Conservation (phyloP, 2,888 invertebrate species). For the Aleiodes testaceus region DNA sequence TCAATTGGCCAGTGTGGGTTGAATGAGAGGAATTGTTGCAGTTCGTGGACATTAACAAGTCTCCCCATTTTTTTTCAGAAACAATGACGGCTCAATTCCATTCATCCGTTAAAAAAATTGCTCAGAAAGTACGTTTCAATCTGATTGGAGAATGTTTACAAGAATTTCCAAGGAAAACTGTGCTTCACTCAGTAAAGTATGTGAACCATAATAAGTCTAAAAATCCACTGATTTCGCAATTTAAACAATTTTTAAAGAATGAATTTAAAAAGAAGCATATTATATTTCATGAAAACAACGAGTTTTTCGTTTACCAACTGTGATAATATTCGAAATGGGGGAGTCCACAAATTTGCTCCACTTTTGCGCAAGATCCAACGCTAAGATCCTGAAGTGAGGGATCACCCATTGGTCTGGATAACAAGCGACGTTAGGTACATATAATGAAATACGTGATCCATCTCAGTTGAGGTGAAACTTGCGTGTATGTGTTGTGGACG, state of each 20-base stretch:
- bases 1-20: constrained; percentile 12
- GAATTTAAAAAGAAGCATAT: too few species aligned
- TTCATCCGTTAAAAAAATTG: too few species aligned
- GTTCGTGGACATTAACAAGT: too few species aligned
- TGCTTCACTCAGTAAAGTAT: too few species aligned
- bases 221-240: too few species aligned
- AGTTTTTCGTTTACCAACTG: background rate
- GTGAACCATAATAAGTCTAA: too few species aligned
- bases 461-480: constrained; percentile 60
- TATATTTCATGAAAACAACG: too few species aligned
- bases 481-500: constrained; percentile 30
- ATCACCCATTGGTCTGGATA: constrained; percentile 33
- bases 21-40: constrained; percentile 24
- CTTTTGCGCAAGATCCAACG: constrained; percentile 47
- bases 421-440: constrained; percentile 48
- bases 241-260: too few species aligned
- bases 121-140: too few species aligned
- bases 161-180: too few species aligned
- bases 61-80: background rate
- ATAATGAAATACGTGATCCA: constrained; percentile 69
- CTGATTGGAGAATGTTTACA: too few species aligned
- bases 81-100: too few species aligned
- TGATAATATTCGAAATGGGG: background rate
- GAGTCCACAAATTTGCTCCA: constrained; percentile 46
- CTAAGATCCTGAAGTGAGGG: constrained; percentile 41